A percentile compares a stretch with the other conserved stretches of the same genome.
These are phyloP conservation scores for Enteromius anoplus DNA, from an alignment of 2,797 vertebrate genomes.

Conservation along the genomic window DNA sequence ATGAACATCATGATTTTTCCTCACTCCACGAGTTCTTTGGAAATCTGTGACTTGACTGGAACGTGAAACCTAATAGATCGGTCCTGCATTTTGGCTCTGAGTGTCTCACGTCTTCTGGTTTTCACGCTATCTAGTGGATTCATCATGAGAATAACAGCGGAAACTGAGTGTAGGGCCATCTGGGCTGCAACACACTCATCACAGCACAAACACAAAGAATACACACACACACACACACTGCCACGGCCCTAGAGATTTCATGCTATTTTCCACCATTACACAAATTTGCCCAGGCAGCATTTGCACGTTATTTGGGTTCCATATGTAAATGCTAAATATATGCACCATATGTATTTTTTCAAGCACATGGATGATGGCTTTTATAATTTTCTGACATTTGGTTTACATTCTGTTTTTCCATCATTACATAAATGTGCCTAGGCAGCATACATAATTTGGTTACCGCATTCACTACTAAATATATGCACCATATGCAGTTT, in stretches of 20 bases:
- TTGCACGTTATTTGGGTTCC: not conserved
- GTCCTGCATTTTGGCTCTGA: not conserved
- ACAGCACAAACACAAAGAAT: conserved; percentile 40
- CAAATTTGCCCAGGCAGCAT: conserved; percentile 14
- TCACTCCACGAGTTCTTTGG: not conserved
- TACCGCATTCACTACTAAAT: conserved; percentile 14
- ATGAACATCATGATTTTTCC: conserved; percentile 7
- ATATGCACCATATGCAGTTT: not conserved
- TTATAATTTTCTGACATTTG: not conserved
- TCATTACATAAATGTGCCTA: not conserved
- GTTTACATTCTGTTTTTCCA: not conserved
- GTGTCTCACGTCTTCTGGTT: conserved; percentile 4
- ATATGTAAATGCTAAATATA: conserved; percentile 12
- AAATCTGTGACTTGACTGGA: conserved; percentile 8
- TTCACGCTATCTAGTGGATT: conserved; percentile 46
- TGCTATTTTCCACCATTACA: conserved; percentile 42
- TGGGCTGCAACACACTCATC: conserved; percentile 46
- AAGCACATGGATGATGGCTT: not conserved
- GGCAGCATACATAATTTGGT: not conserved
- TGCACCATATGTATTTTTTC: not conserved
- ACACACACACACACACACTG: conserved; percentile 4
- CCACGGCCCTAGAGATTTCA: conserved; percentile 35
- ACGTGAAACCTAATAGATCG: conserved; percentile 21
- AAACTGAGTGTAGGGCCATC: conserved; percentile 56
- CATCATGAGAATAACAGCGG: conserved; percentile 49